Conservation (phyloP, 2,888 invertebrate species). For the Chrysopilus asiliformis region DNA sequence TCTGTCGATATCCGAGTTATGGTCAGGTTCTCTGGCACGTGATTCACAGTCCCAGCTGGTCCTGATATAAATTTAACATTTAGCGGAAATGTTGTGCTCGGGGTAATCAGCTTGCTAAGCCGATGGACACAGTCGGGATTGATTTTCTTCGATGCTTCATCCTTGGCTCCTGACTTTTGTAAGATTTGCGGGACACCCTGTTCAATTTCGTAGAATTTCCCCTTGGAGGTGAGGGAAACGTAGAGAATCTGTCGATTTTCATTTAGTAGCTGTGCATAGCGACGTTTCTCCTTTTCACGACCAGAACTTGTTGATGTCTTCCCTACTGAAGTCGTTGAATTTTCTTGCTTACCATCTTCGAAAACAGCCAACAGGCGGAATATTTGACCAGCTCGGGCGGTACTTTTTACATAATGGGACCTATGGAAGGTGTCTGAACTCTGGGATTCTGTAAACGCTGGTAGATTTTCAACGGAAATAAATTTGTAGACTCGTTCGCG, state of each 20-base stretch:
- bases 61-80: slow-evolving; percentile 33
- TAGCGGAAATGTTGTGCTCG: slow-evolving; percentile 27
- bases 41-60: slow-evolving; percentile 19
- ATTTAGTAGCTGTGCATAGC: slow-evolving; percentile 61
- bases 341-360: slow-evolving; percentile 44
- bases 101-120: slow-evolving; percentile 26
- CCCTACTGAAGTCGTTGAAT: slow-evolving; percentile 13
- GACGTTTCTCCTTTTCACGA: slow-evolving; percentile 37
- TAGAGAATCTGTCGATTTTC: slow-evolving; percentile 60
- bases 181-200: slow-evolving; percentile 40
- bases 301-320: slow-evolving; percentile 18
- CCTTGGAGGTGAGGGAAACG: slow-evolving; percentile 60
- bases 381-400: slow-evolving; percentile 56
- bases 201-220: slow-evolving; percentile 56
- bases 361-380: slow-evolving; percentile 60
- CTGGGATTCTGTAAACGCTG: slow-evolving; percentile 34
- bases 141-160: slow-evolving; percentile 24
- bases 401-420: slow-evolving; percentile 52
- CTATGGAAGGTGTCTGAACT: slow-evolving; percentile 21
- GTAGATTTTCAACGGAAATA: slow-evolving; percentile 35
- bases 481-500: slow-evolving; percentile 48
- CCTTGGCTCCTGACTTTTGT: slow-evolving; percentile 25
- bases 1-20: slow-evolving; percentile 29
- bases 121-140: slow-evolving; percentile 35
- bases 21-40: slow-evolving; percentile 31